Evolutionary conservation across 2,113 vertebrate genomes (phyloP).

Genomic region (Cottus gobio): DNA sequence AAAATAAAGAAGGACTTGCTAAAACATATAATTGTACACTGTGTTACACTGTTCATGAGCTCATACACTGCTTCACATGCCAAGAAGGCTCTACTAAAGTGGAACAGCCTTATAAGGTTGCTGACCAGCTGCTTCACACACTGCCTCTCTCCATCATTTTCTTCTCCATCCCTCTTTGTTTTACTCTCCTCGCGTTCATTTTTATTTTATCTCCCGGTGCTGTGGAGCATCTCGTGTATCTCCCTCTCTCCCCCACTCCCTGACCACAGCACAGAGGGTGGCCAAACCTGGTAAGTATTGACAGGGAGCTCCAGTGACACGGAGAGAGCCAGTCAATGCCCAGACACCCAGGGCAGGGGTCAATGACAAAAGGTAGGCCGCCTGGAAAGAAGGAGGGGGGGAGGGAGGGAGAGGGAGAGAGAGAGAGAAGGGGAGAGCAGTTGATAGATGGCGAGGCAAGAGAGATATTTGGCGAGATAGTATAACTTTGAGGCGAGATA

Average conservation of each 20-base stretch:
- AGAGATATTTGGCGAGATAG: constrained; percentile 69
- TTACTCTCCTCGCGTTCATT: constrained; percentile 61
- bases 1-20: neutral
- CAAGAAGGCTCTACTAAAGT: constrained; percentile 43
- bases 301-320: constrained; percentile 85
- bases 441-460: constrained; percentile 56
- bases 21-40: neutral
- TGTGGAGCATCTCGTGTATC: constrained; percentile 65
- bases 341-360: constrained; percentile 80
- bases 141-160: constrained; percentile 54
- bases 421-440: constrained; percentile 30
- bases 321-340: constrained; percentile 81
- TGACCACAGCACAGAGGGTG: constrained; percentile 79
- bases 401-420: constrained; percentile 26
- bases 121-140: constrained; percentile 52
- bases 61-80: constrained; percentile 13
- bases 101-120: constrained; percentile 41
- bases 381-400: constrained; percentile 52
- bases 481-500: constrained; percentile 58
- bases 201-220: constrained; percentile 66
- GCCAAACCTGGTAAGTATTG: constrained; percentile 87
- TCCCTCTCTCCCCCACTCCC: constrained; percentile 67
- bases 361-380: constrained; percentile 81
- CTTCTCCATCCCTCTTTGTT: constrained; percentile 50
- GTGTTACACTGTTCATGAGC: neutral